A percentile compares a stretch with the other conserved stretches of the same genome.
phyloP scores from a whole-genome alignment of 2,113 vertebrate species.

The Psilopsiagon aurifrons region DNA sequence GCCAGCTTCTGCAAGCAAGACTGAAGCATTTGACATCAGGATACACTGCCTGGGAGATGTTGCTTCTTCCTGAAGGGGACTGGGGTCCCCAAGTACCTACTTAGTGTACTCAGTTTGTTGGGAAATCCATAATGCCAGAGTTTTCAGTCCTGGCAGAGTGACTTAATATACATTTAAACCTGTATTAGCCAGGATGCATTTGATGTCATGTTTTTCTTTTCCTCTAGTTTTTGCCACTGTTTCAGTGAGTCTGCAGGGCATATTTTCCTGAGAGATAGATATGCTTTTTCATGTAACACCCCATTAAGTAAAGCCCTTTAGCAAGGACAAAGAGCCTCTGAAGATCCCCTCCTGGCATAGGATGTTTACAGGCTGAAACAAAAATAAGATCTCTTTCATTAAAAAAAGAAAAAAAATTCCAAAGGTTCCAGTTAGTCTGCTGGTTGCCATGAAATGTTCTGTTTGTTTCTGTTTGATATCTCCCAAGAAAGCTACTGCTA shows the following conservation, averaged over 20 bases:
- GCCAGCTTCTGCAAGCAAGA: background rate
- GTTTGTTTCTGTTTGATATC: background rate
- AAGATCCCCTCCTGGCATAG: background rate
- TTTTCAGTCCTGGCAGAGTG: background rate
- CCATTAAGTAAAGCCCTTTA: constrained; percentile 59
- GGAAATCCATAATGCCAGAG: background rate
- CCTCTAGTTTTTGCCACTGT: background rate
- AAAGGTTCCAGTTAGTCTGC: background rate
- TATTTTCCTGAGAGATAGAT: constrained; percentile 47
- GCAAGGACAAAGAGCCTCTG: constrained; percentile 47
- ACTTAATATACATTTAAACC: constrained; percentile 21
- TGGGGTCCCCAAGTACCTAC: background rate
- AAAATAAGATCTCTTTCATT: background rate
- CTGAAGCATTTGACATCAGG: background rate
- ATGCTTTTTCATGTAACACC: constrained; percentile 40
- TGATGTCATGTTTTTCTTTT: constrained; percentile 7
- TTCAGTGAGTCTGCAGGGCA: background rate
- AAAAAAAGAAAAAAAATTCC: background rate
- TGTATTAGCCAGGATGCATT: background rate
- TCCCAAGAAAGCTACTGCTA: background rate
- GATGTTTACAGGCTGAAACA: constrained; percentile 32
- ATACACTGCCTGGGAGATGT: background rate
- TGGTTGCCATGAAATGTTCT: background rate
- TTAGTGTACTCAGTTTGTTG: background rate
- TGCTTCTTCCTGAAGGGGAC: background rate